Evolutionary conservation across 2,113 vertebrate genomes (phyloP).

Genomic region (Anser cygnoides): DNA sequence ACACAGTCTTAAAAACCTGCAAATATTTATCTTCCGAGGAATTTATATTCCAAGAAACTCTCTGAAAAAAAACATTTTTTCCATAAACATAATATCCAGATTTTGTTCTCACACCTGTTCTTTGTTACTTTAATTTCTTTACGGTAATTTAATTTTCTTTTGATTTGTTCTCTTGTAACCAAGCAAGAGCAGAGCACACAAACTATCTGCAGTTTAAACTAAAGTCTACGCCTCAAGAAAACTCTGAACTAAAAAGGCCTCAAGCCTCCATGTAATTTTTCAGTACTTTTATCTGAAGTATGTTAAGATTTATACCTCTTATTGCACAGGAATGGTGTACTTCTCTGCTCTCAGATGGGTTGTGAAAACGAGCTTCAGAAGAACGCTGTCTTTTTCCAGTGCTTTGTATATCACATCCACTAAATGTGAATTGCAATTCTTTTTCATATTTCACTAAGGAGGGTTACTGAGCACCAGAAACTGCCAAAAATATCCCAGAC

Average conservation of each 20-base stretch:
- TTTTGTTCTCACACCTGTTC: not conserved
- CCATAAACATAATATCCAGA: not conserved
- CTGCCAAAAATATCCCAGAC: constrained; percentile 42
- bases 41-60: not conserved
- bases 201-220: not conserved
- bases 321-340: not conserved
- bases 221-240: not conserved
- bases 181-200: not conserved
- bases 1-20: not conserved
- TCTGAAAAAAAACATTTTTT: not conserved
- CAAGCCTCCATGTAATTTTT: not conserved
- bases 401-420: not conserved
- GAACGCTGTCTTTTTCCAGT: not conserved
- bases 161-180: not conserved
- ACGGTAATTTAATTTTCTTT: not conserved
- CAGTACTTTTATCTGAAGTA: not conserved
- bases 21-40: not conserved
- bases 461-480: constrained; percentile 13
- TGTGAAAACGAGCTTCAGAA: not conserved
- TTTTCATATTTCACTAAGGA: constrained; percentile 6
- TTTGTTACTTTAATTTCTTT: not conserved
- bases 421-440: not conserved
- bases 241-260: not conserved
- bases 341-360: not conserved
- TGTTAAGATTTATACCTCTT: not conserved